Conservation (phyloP, 2,797 vertebrate genomes). For the Masticophis lateralis region DNA sequence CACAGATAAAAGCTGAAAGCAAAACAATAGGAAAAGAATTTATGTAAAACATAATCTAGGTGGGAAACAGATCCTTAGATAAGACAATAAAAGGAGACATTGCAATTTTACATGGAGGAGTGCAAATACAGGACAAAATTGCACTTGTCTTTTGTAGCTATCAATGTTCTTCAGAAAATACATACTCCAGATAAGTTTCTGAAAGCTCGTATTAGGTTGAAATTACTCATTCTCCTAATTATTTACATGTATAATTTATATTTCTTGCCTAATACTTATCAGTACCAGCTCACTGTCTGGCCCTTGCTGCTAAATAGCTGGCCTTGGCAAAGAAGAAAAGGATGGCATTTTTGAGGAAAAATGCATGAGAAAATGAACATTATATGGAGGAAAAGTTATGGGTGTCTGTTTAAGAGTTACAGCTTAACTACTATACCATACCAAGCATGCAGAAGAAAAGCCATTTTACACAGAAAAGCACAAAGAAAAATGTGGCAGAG, state of each 20-base stretch:
- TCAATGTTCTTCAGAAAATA: background rate
- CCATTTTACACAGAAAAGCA: background rate
- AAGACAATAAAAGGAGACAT: background rate
- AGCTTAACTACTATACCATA: background rate
- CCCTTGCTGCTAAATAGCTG: background rate
- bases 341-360: background rate
- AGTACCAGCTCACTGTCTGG: background rate
- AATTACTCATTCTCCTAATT: background rate
- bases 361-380: background rate
- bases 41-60: background rate
- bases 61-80: background rate
- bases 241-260: background rate
- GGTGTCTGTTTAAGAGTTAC: background rate
- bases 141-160: background rate
- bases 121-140: background rate
- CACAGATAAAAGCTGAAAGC: background rate
- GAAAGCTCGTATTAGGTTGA: background rate
- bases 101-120: background rate
- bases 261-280: background rate
- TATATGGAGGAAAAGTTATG: background rate
- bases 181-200: background rate
- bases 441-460: background rate
- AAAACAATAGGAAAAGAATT: background rate
- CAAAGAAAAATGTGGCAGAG: background rate
- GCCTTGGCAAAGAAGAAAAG: background rate